phyloP scores from a whole-genome alignment of 2,888 invertebrate genomes.

The Rhagonycha lutea region DNA sequence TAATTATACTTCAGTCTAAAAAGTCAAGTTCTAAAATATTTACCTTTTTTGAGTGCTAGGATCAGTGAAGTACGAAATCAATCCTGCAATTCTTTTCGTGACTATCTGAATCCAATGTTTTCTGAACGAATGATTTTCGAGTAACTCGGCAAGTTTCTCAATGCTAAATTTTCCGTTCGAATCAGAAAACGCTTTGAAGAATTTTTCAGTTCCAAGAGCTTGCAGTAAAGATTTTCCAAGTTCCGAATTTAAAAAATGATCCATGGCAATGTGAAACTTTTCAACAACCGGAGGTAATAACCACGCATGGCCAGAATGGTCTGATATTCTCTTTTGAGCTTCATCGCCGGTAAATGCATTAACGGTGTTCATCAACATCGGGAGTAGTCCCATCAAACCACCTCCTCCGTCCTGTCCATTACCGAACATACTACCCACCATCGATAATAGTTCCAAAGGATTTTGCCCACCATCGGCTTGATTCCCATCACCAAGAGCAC shows the following conservation, averaged over 20 bases:
- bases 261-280: conserved; percentile 74
- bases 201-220: conserved; percentile 71
- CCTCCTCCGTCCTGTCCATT: conserved; percentile 12
- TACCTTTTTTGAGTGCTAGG: conserved; percentile 76
- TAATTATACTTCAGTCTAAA: neutral
- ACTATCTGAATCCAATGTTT: conserved; percentile 80
- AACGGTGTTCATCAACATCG: conserved; percentile 69
- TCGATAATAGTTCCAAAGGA: conserved; percentile 19
- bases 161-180: conserved; percentile 73
- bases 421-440: conserved; percentile 21
- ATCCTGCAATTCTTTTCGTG: conserved; percentile 74
- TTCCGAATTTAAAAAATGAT: conserved; percentile 78
- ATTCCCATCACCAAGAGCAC: conserved; percentile 21
- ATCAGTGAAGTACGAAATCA: conserved; percentile 74
- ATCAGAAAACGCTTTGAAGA: conserved; percentile 71
- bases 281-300: conserved; percentile 73
- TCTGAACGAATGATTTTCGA: conserved; percentile 80
- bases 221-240: conserved; percentile 74
- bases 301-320: conserved; percentile 72
- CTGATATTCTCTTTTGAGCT: conserved; percentile 62
- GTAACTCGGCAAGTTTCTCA: conserved; percentile 72
- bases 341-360: conserved; percentile 66
- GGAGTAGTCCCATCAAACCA: conserved; percentile 60
- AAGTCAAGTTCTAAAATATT: conserved; percentile 38
- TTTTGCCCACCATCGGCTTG: conserved; percentile 29